phyloP scores from a whole-genome alignment of 2,888 invertebrate species.

The Argynnis bischoffii region DNA sequence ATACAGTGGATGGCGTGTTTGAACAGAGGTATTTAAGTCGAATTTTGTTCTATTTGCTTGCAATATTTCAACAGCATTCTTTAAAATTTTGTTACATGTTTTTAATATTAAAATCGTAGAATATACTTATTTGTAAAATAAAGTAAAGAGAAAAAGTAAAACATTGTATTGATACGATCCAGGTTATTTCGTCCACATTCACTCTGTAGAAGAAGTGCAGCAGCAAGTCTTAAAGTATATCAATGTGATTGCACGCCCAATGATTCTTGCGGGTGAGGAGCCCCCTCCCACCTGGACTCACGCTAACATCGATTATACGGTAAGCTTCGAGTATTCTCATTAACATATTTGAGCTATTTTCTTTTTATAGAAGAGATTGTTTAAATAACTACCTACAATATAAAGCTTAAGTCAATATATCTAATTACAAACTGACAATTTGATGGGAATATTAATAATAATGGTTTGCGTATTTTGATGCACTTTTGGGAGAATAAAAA shows the following conservation, averaged over 20 bases:
- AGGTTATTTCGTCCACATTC: conserved; percentile 97
- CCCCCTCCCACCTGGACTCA: conserved; percentile 97
- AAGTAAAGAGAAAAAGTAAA: not conserved
- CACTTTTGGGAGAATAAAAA: too few relatives aligned
- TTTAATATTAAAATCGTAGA: not conserved
- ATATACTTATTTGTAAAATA: too few relatives aligned
- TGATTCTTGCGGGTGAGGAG: conserved; percentile 87
- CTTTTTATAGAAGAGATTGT: not conserved
- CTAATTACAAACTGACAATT: too few relatives aligned
- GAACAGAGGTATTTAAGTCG: conserved; percentile 88
- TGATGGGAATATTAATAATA: too few relatives aligned
- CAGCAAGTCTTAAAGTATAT: conserved; percentile 98
- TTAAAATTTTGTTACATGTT: not conserved
- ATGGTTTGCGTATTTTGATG: too few relatives aligned
- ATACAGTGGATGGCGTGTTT: conserved; percentile 97
- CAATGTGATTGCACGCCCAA: conserved; percentile 93
- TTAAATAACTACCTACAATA: not conserved
- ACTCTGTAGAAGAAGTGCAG: conserved; percentile 96
- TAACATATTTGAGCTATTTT: too few relatives aligned
- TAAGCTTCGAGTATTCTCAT: conserved; percentile 56
- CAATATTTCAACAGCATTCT: too few relatives aligned
- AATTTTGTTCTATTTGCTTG: too few relatives aligned
- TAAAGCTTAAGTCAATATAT: too few relatives aligned
- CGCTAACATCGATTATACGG: conserved; percentile 93
- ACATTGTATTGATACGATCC: conserved; percentile 27